Percentiles rank a stretch among this genome's conserved stretches.
Conservation (phyloP, 2,888 invertebrate species). For the Serrognathus titanus region DNA sequence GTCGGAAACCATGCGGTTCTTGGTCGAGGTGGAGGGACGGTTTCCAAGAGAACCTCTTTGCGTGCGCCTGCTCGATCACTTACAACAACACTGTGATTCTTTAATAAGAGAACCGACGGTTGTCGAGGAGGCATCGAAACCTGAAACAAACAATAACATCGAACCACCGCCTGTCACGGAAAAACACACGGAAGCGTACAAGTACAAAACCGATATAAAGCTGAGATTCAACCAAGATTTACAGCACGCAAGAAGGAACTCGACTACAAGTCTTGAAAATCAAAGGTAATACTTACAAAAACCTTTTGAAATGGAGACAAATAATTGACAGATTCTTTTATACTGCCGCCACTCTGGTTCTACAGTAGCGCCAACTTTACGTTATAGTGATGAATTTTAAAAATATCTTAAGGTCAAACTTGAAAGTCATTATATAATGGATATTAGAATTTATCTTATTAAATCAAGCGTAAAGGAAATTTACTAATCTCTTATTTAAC, state of each 20-base stretch:
- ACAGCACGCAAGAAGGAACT: slow-evolving; percentile 19
- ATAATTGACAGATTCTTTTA: background rate
- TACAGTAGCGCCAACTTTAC: background rate
- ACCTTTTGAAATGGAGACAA: background rate
- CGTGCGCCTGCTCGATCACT: slow-evolving; percentile 73
- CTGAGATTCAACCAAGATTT: slow-evolving; percentile 65
- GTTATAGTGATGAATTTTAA: too few relatives aligned
- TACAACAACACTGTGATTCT: slow-evolving; percentile 79
- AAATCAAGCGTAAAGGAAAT: too few relatives aligned
- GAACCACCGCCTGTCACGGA: slow-evolving; percentile 40
- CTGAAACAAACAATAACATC: slow-evolving; percentile 27
- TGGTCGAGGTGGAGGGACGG: slow-evolving; percentile 81
- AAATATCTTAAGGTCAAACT: too few relatives aligned
- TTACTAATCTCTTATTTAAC: too few relatives aligned
- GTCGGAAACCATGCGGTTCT: slow-evolving; percentile 83
- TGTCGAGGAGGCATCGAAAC: slow-evolving; percentile 17
- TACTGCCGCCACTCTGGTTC: background rate
- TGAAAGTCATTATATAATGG: too few relatives aligned
- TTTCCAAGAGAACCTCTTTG: slow-evolving; percentile 78
- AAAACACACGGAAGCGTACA: slow-evolving; percentile 56
- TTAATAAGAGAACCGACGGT: slow-evolving; percentile 40
- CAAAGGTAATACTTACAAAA: slow-evolving; percentile 40
- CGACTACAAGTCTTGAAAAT: slow-evolving; percentile 47
- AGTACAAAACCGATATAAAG: slow-evolving; percentile 93
- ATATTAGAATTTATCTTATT: too few relatives aligned